phyloP scores from a whole-genome alignment of 2,797 vertebrate species.

The Darevskia nairensis region DNA sequence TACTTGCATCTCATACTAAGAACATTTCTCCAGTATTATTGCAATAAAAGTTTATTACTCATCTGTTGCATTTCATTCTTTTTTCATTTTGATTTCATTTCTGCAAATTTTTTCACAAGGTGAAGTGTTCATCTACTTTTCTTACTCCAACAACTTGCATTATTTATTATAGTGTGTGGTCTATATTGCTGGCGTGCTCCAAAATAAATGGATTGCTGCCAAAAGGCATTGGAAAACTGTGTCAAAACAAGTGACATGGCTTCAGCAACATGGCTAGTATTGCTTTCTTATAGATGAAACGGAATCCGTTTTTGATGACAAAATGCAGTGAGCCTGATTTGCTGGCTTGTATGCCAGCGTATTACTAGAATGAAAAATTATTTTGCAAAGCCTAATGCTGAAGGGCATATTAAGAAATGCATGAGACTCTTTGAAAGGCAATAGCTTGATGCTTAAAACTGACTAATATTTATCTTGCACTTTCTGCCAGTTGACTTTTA shows the following conservation, averaged over 20 bases:
- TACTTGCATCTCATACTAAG: not conserved
- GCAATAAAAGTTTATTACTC: constrained; percentile 2
- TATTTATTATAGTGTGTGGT: constrained; percentile 30
- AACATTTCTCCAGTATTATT: not conserved
- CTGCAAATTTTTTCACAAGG: not conserved
- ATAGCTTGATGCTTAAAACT: constrained; percentile 70
- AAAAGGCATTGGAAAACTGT: constrained; percentile 15
- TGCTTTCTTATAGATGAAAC: constrained; percentile 13
- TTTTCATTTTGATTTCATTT: constrained; percentile 21
- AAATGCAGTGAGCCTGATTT: constrained; percentile 57
- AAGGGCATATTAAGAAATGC: constrained; percentile 73
- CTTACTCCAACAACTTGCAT: constrained; percentile 60
- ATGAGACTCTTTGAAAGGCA: constrained; percentile 68
- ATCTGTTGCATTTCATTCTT: constrained; percentile 17
- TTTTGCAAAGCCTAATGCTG: constrained; percentile 64
- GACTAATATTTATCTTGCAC: constrained; percentile 73
- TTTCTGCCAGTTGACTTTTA: constrained; percentile 67
- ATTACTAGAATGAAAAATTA: constrained; percentile 52
- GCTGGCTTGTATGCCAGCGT: constrained; percentile 57
- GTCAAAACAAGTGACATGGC: constrained; percentile 27
- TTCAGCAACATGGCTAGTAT: constrained; percentile 16
- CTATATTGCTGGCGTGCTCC: not conserved
- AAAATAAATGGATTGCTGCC: constrained; percentile 13
- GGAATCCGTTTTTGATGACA: constrained; percentile 38
- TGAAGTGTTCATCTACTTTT: constrained; percentile 43